These are phyloP conservation scores for Dexiosoma caninum DNA, from an alignment of 2,888 invertebrate species.

Conservation along the genomic window DNA sequence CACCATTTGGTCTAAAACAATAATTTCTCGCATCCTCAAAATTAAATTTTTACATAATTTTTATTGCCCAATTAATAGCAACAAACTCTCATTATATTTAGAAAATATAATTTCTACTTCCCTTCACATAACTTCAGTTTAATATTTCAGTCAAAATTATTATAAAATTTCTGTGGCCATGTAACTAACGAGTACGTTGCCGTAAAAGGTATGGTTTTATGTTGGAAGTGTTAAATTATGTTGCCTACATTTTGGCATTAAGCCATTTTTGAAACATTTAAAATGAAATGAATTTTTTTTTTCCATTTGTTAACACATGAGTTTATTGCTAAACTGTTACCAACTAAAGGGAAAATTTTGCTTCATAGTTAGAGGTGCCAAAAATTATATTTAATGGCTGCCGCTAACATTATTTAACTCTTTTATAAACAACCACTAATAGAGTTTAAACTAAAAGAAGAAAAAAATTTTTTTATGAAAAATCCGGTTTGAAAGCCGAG, in stretches of 20 bases:
- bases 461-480: too few relatives aligned
- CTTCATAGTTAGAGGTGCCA: constrained; percentile 35
- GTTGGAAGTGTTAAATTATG: background rate
- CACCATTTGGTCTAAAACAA: background rate
- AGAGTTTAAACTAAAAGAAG: constrained; percentile 23
- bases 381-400: constrained; percentile 42
- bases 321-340: constrained; percentile 12
- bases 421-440: constrained; percentile 23
- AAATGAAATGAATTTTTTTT: constrained; percentile 50
- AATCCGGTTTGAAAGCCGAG: too few relatives aligned
- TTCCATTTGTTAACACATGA: constrained; percentile 14
- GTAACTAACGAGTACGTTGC: too few relatives aligned
- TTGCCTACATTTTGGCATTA: constrained; percentile 50
- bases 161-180: too few relatives aligned
- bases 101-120: constrained; percentile 48
- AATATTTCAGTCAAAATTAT: background rate
- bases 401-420: background rate
- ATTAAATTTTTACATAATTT: background rate
- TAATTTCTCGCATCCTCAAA: background rate
- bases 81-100: constrained; percentile 23
- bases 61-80: constrained; percentile 29
- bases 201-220: background rate
- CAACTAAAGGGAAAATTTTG: constrained; percentile 28
- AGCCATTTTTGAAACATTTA: constrained; percentile 53
- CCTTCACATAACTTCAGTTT: constrained; percentile 19